Evolutionary conservation across 2,113 vertebrate species (phyloP), one percentile per base, ranked within the genome.

Genomic region (Eclectus roratus): DNA sequence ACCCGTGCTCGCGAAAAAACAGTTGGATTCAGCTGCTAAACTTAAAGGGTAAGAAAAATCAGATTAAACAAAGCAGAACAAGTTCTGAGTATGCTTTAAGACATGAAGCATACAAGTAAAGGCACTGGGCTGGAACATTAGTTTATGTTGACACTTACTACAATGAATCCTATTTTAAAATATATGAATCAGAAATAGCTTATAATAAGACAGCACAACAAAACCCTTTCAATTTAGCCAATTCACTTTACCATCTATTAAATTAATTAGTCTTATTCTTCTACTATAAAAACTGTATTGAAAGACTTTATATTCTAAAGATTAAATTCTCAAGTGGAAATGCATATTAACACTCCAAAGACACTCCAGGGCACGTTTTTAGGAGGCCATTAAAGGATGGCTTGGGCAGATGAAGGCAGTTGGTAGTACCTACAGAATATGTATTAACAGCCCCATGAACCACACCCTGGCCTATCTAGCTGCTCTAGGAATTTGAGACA

Each of bases 341-440:
- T 37, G 8, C 25, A 47, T 52, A 71, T 91, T 84, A 91, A 93
- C 77, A 71, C 85, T 76, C 64, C 81, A 91, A 96, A 92, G 53
- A 87, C 58, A 79, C 64, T 87, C 56, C 25, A 73, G 61, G 72
- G 66, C 73, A 21, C 13, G 0, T 87, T 96, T 96, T 97, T 91
- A 94, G 37, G 44, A n/a, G 28, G 53, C 79, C 19, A 91, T 80
- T 96, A 94, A 89, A 79, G 82, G 69, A 96, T 63, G 37, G 16
- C 49, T 81, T 52, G 52, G 53, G 60, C 64, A 81, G n/a, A 79
- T 47, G 60, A 89, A 88, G 41, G 50, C 41, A 65, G 28, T 19
- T 92, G 65, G 39, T 81, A 95, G 20, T 81, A 70, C 64, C 35
- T 77, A 41, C 66, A 73, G 31, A 55, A 21, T 37, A 63, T 2